Base-by-base conservation (phyloP, 2,113 vertebrate species). In the Eurypyga helias region DNA sequence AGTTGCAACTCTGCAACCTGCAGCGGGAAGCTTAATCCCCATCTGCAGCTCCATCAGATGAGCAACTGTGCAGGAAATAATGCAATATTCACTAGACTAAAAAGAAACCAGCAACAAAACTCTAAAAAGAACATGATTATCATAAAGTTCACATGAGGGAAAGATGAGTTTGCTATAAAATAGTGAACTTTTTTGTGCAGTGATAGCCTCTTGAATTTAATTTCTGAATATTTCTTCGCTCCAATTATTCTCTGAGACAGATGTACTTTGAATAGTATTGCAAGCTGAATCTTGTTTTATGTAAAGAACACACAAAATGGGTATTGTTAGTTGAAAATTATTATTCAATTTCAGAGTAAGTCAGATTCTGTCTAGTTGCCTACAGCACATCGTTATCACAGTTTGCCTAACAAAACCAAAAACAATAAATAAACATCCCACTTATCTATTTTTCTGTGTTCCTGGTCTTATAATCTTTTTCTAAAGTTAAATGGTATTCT, bases 401-500 rank as follows among this genome's bases (percentile, higher is more conserved):
- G 20, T 31, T 89, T 90, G 12, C 33, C 58, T 45, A 7, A 60
- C 77, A 66, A 45, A 26, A 41, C 41, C 41, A 41, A 41, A 41
- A 41, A 41, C 41, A 41, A 9, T 12, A 41, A 41, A 41, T 9
- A 41, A 41, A 41, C 41, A n/a, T n/a, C 41, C 41, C 41, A 41
- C 6, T 55, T 83, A 55, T 69, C 8, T 34, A 52, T 57, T 54
- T 72, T 82, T 23, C 51, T 62, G 3, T 58, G 29, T 80, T 86
- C n/a, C 31, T 58, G 17, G 52, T 25, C 18, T 78, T 90, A 36
- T 60, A 79, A 80, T 28, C 62, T 88, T 55, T 24, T 87, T 64
- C 55, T 93, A 15, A 34, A 83, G 24, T 90, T 91, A 95, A 97
- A 95, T 71, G 9, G 7, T 46, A 75, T 90, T 96, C 26, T 71